These are phyloP conservation scores for Orchesella flavescens DNA, from an alignment of 2,888 invertebrate genomes.

Conservation along the genomic window DNA sequence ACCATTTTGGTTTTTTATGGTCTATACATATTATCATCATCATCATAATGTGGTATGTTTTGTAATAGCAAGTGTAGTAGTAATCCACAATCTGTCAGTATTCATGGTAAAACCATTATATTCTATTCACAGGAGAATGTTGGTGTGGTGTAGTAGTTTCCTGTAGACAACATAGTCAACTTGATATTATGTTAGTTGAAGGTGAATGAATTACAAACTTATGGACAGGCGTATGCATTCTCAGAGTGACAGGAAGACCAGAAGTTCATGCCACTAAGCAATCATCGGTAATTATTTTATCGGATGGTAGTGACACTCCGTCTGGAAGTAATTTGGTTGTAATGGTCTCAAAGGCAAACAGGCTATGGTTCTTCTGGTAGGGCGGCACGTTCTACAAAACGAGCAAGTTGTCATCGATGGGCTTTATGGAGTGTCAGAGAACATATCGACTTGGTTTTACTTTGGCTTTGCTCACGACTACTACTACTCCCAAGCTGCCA, in stretches of 20 bases:
- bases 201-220: constrained; percentile 19
- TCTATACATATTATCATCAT: neutral
- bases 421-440: constrained; percentile 51
- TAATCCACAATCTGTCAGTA: constrained; percentile 44
- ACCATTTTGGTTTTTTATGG: neutral
- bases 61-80: neutral
- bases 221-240: neutral
- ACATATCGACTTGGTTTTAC: constrained; percentile 25
- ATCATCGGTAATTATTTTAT: constrained; percentile 63
- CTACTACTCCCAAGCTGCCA: neutral
- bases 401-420: constrained; percentile 56
- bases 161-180: too few relatives aligned
- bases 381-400: constrained; percentile 11
- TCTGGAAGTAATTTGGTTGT: constrained; percentile 63
- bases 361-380: neutral
- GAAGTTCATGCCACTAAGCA: constrained; percentile 50
- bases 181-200: too few relatives aligned
- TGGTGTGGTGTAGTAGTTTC: too few relatives aligned
- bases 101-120: constrained; percentile 27
- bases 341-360: constrained; percentile 38
- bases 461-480: neutral
- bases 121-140: constrained; percentile 32
- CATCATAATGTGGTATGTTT: neutral
- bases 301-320: constrained; percentile 63
- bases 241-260: constrained; percentile 32